Evolutionary conservation across 2,113 vertebrate species (phyloP).

Genomic region (Alaudala cheleensis): DNA sequence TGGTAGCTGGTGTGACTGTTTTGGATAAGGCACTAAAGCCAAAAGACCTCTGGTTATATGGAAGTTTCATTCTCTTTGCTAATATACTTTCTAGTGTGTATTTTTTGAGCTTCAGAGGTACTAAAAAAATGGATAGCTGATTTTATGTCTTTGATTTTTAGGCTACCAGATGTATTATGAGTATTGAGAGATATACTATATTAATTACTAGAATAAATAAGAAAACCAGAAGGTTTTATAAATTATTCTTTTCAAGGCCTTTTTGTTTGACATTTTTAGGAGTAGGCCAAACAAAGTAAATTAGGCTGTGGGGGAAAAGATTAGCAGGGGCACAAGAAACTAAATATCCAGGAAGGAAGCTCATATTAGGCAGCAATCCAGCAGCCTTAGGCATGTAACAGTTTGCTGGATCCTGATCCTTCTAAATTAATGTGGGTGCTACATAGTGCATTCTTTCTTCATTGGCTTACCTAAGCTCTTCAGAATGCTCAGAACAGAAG

Average conservation of each 20-base stretch:
- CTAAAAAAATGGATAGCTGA: neutral
- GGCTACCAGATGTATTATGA: neutral
- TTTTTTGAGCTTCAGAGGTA: neutral
- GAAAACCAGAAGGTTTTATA: neutral
- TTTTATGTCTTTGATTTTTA: neutral
- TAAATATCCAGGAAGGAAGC: neutral
- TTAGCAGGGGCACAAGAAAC: neutral
- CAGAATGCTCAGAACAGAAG: neutral
- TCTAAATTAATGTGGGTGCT: neutral
- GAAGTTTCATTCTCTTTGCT: neutral
- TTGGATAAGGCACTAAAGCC: neutral
- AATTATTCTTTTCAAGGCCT: neutral
- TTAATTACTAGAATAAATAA: neutral
- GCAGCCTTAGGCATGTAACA: neutral
- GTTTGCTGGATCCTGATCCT: neutral
- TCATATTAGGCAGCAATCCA: neutral
- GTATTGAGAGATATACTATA: neutral
- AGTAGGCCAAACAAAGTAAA: neutral
- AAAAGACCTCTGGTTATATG: neutral
- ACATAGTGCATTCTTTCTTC: neutral
- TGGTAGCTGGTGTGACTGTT: neutral
- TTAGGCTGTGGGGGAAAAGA: neutral
- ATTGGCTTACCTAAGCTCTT: neutral
- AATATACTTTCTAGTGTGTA: neutral
- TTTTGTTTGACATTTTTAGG: neutral